A percentile compares a stretch with the other conserved stretches of the same genome.
Conservation (phyloP, 2,888 invertebrate genomes). For the Xylocampa areola region DNA sequence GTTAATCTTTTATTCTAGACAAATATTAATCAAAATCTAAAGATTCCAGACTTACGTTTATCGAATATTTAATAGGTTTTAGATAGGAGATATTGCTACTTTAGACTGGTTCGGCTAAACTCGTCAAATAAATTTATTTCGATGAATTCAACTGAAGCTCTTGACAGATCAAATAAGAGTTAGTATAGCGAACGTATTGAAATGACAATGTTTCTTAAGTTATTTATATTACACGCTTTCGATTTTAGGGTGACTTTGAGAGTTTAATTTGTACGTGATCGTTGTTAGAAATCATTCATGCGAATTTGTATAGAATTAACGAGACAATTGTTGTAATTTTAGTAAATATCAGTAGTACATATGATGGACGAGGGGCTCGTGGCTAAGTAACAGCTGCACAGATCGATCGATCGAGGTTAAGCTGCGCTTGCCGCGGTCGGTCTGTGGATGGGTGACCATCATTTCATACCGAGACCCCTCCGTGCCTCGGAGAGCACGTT, state of each 20-base stretch:
- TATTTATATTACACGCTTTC: constrained; percentile 22
- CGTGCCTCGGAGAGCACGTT: too few species aligned
- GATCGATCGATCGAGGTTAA: too few species aligned
- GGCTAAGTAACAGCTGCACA: too few species aligned
- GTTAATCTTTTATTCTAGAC: constrained; percentile 29
- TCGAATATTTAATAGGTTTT: constrained; percentile 40
- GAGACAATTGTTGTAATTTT: constrained; percentile 1
- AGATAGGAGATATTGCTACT: constrained; percentile 13
- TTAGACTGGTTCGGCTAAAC: constrained; percentile 13
- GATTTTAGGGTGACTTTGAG: constrained; percentile 15
- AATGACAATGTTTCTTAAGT: constrained; percentile 18
- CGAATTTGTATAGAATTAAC: constrained; percentile 5
- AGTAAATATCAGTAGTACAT: too few species aligned
- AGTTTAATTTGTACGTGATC: constrained; percentile 22
- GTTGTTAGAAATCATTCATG: constrained; percentile 17
- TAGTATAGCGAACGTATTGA: constrained; percentile 11
- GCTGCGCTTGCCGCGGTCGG: too few species aligned
- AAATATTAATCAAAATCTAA: constrained; percentile 38
- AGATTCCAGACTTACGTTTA: constrained; percentile 26
- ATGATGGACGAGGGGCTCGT: too few species aligned
- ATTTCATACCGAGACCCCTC: too few species aligned
- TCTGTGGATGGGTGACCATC: too few species aligned
- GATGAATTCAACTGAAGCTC: constrained; percentile 8
- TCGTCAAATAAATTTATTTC: constrained; percentile 35
- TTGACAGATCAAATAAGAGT: constrained; percentile 25